These are phyloP conservation scores for Dicycla oo DNA, from an alignment of 2,888 invertebrate species.

Conservation along the genomic window DNA sequence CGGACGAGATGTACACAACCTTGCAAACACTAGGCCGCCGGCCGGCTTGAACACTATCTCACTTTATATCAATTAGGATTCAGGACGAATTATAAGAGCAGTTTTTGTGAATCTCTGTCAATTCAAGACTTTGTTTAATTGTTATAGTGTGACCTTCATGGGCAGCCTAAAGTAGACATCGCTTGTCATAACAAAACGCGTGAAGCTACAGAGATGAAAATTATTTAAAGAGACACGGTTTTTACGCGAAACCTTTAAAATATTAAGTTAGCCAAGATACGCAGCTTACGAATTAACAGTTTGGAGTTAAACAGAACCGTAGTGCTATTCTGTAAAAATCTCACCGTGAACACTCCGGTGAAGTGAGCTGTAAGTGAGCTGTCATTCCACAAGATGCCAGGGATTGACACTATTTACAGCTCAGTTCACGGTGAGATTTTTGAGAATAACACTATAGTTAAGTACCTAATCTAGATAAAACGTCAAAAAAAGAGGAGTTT, in stretches of 20 bases:
- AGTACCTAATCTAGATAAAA: conserved; percentile 20
- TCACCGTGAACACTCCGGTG: too few relatives aligned
- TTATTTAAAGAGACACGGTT: not conserved
- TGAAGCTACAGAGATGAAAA: not conserved
- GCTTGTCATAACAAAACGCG: not conserved
- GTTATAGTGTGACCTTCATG: not conserved
- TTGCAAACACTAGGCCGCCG: conserved; percentile 13
- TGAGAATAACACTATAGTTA: too few relatives aligned
- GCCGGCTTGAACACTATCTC: too few relatives aligned
- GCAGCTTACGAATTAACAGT: conserved; percentile 12
- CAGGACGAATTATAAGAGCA: not conserved
- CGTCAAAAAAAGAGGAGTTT: conserved; percentile 17
- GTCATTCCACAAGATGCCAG: too few relatives aligned
- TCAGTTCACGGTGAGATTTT: too few relatives aligned
- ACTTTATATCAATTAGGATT: conserved; percentile 30
- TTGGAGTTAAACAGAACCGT: conserved; percentile 15
- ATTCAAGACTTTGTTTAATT: conserved; percentile 8
- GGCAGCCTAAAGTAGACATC: not conserved
- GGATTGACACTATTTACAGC: too few relatives aligned
- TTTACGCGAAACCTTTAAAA: conserved; percentile 17
- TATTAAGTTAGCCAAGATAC: conserved; percentile 25
- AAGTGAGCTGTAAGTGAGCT: too few relatives aligned
- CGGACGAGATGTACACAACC: conserved; percentile 23
- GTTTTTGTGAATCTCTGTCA: conserved; percentile 10
- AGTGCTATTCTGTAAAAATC: too few relatives aligned